phyloP scores from a whole-genome alignment of 2,113 vertebrate genomes.

The Chamaetylas fuelleborni region DNA sequence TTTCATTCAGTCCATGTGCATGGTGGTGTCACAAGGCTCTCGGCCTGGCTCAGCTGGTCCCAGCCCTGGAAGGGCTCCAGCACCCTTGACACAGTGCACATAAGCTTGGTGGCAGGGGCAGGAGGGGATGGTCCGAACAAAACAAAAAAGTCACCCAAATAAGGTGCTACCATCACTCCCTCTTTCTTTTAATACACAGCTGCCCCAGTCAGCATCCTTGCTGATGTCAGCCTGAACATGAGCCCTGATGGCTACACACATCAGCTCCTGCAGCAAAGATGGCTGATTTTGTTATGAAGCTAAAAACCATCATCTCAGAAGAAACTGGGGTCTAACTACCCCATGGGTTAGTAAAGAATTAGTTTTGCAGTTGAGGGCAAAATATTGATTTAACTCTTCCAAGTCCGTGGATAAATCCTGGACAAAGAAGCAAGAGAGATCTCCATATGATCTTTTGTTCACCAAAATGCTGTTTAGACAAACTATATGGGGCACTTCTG shows the following conservation, averaged over 20 bases:
- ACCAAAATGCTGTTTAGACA: neutral
- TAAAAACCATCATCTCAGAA: neutral
- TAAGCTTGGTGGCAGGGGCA: neutral
- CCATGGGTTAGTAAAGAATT: neutral
- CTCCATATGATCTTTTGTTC: neutral
- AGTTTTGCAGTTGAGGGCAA: neutral
- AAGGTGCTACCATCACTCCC: neutral
- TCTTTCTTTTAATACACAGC: neutral
- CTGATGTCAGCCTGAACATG: neutral
- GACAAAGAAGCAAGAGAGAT: neutral
- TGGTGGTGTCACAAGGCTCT: conserved; percentile 23
- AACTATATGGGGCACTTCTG: neutral
- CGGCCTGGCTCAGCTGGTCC: neutral
- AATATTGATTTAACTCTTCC: neutral
- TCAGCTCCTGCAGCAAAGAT: neutral
- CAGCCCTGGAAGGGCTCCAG: conserved; percentile 46
- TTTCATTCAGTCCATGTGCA: conserved; percentile 38
- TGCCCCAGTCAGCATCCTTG: neutral
- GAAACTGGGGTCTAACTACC: neutral
- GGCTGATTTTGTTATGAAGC: rapidly evolving
- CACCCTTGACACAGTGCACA: neutral
- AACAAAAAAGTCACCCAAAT: conserved; percentile 34
- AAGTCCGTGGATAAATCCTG: neutral
- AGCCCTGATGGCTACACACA: neutral
- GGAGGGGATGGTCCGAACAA: neutral